Percentiles rank a stretch among this genome's conserved stretches.
Conservation (phyloP, 2,888 invertebrate species). For the Lasioglossum vierecki region DNA sequence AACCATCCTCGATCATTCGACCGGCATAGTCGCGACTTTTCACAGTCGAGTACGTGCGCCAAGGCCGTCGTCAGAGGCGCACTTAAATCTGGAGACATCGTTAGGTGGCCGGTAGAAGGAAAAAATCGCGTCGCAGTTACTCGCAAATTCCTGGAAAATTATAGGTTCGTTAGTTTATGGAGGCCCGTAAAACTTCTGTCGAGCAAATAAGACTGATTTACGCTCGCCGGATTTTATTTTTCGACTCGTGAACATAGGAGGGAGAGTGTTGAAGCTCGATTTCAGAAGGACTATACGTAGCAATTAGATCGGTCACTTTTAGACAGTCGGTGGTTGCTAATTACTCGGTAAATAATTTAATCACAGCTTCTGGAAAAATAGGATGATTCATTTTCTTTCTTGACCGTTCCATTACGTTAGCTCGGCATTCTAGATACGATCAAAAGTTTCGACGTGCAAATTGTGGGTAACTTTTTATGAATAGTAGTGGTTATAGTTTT, state of each 20-base stretch:
- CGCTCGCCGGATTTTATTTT: background rate
- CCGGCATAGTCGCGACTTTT: constrained; percentile 40
- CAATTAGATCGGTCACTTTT: background rate
- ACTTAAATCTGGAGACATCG: constrained; percentile 46
- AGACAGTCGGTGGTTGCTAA: background rate
- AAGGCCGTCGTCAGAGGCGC: constrained; percentile 44
- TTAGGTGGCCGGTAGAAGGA: constrained; percentile 33
- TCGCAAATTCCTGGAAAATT: constrained; percentile 41
- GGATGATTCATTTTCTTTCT: background rate
- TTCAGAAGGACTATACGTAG: background rate
- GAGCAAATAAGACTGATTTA: constrained; percentile 37
- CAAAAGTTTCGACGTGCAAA: background rate
- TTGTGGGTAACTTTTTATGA: background rate
- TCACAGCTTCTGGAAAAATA: constrained; percentile 4
- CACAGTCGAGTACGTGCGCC: constrained; percentile 53
- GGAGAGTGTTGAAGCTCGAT: background rate
- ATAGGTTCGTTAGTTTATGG: constrained; percentile 34
- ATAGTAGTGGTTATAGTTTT: background rate
- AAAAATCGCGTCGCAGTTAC: constrained; percentile 20
- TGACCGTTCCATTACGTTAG: background rate
- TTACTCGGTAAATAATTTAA: constrained; percentile 4
- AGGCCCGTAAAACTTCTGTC: constrained; percentile 25
- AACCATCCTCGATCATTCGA: constrained; percentile 8
- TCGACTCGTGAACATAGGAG: background rate
- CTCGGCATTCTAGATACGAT: background rate